Evolutionary conservation across 2,888 invertebrate species (phyloP).

Genomic region (Venusia cambrica): DNA sequence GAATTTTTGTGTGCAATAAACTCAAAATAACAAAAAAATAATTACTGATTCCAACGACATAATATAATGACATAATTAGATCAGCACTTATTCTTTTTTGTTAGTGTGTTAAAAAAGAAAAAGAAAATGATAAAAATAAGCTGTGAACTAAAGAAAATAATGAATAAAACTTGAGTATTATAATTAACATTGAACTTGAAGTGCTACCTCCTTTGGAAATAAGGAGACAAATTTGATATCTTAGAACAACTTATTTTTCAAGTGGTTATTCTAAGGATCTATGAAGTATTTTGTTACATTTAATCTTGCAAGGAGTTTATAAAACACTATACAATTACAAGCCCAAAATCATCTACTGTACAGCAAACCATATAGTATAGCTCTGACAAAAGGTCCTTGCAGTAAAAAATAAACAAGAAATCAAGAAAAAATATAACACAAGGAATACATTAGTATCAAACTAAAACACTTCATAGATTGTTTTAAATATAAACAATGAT

Average conservation of each 20-base stretch:
- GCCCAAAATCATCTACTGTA: conserved; percentile 72
- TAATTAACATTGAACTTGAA: conserved; percentile 27
- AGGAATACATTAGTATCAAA: conserved; percentile 26
- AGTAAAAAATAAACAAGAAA: conserved; percentile 21
- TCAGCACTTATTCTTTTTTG: conserved; percentile 48
- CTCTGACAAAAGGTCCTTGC: conserved; percentile 46
- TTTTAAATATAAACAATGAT: conserved; percentile 42
- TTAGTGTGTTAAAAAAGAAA: conserved; percentile 52
- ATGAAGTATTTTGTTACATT: conserved; percentile 40
- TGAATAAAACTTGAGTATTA: conserved; percentile 40
- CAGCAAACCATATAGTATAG: conserved; percentile 69
- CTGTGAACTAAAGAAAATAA: conserved; percentile 56
- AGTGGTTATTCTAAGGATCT: conserved; percentile 60
- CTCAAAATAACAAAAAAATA: conserved; percentile 40
- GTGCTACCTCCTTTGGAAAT: conserved; percentile 28
- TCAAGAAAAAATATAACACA: conserved; percentile 5
- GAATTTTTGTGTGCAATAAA: conserved; percentile 39
- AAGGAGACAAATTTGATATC: conserved; percentile 46
- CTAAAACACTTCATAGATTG: conserved; percentile 44
- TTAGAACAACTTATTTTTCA: conserved; percentile 74
- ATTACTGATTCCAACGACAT: conserved; percentile 34
- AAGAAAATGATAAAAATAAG: conserved; percentile 65
- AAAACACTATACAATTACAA: conserved; percentile 60
- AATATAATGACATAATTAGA: conserved; percentile 7
- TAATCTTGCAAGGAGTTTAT: conserved; percentile 39